phyloP scores from a whole-genome alignment of 2,888 invertebrate genomes.

The Timema cristinae region DNA sequence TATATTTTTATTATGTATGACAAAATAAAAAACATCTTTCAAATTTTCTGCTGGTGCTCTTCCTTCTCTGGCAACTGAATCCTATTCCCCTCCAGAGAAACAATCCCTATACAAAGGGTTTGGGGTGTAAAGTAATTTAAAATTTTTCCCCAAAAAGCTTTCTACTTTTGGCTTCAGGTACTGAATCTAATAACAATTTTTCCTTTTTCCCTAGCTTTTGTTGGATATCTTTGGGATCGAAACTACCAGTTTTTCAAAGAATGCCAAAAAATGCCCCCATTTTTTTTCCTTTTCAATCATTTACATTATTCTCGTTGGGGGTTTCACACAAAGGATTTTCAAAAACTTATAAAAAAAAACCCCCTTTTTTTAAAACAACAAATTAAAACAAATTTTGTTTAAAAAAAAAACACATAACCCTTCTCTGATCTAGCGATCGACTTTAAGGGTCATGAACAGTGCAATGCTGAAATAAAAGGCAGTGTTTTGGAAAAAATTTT shows the following conservation, averaged over 20 bases:
- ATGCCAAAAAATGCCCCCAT: constrained; percentile 3
- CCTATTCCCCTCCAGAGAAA: not conserved
- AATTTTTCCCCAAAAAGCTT: not conserved
- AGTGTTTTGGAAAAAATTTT: not conserved
- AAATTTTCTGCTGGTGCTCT: not conserved
- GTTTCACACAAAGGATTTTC: not conserved
- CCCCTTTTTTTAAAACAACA: not conserved
- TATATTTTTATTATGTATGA: not conserved
- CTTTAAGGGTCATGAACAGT: not conserved
- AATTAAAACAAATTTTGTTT: not conserved
- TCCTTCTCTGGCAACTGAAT: not conserved
- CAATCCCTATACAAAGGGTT: not conserved
- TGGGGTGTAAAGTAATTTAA: not conserved
- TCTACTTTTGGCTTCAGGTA: not conserved
- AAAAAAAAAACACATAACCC: not conserved
- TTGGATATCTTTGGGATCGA: not conserved
- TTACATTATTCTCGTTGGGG: not conserved
- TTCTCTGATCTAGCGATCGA: not conserved
- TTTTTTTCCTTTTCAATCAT: constrained; percentile 1
- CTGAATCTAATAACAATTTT: not conserved
- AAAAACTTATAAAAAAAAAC: not conserved
- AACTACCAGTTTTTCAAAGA: not conserved
- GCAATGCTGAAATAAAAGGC: not conserved
- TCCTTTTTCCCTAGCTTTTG: not conserved
- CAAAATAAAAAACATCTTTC: not conserved